Base-by-base conservation (phyloP, 2,113 vertebrate genomes). In the Argyrosomus japonicus region DNA sequence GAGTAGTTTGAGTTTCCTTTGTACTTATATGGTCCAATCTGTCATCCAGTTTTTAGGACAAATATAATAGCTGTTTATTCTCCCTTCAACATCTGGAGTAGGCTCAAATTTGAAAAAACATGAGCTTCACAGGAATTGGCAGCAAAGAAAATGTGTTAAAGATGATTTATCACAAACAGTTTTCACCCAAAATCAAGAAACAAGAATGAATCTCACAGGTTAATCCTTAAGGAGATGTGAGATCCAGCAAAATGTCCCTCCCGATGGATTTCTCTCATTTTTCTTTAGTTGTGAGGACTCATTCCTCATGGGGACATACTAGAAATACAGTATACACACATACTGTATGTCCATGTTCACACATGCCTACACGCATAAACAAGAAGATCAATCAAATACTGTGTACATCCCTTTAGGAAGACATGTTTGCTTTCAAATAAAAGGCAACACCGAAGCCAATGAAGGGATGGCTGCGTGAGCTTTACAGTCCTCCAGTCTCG, bases 401-500 rank as follows among this genome's bases (percentile, higher is more conserved):
- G 40, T 61, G 50, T 68, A 36, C 57, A 57, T 77, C 21, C n/a
- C 54, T 73, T 67, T 36, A 74, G 60, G 19, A 36, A 45, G 1
- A 36, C 40, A 29, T 68, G 23, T 71, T 82, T 71, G 63, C 12
- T 75, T 87, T 83, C 19, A 54, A 60, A 83, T 75, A 64, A 25
- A 48, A 81, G 36, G 58, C 68, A 69, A 50, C 67, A 65, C 5
- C 68, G 45, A 75, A 85, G 76, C 61, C 85, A 72, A 71, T 77
- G 25, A 69, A 75, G 18, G 29, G 51, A 72, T 58, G 45, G 56
- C 60, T 47, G 56, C 17, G 36, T 43, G 71, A 84, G 48, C 21
- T 43, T 64, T 61, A 64, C 53, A 60, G 25, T 51, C 29, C 13
- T 57, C 60, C 3, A 2, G 13, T 32, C 57, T 67, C 3, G 10